Conservation (phyloP, 2,888 invertebrate genomes). For the Xestoiulus laeticollis region DNA sequence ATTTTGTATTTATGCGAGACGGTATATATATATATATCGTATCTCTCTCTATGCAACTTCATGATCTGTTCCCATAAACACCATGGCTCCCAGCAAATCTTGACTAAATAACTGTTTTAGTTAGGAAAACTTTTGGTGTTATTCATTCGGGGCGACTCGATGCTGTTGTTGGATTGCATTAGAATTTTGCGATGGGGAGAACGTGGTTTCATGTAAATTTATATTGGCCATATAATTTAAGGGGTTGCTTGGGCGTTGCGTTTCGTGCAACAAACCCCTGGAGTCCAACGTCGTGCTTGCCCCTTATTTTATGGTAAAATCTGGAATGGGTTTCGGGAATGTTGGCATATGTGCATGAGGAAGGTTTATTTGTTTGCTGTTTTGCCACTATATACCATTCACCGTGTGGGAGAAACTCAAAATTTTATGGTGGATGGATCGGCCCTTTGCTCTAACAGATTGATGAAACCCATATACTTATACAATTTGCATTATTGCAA, state of each 20-base stretch:
- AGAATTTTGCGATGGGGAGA: neutral
- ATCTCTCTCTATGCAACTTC: neutral
- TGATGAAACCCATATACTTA: neutral
- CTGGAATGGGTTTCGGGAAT: constrained; percentile 3
- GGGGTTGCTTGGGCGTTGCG: neutral
- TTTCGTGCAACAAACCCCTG: neutral
- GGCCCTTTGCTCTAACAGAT: neutral
- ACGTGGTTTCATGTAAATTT: neutral
- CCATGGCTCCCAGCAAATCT: constrained; percentile 17
- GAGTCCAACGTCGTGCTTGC: neutral
- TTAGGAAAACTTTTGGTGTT: constrained; percentile 13
- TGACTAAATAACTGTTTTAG: constrained; percentile 14
- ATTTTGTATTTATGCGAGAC: no score
- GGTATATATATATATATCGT: neutral
- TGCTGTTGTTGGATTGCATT: no score
- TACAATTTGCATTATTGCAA: neutral
- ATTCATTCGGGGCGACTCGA: neutral
- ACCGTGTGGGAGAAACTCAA: neutral
- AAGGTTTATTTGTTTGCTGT: constrained; percentile 5
- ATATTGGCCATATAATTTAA: constrained; percentile 15
- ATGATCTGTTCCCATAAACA: constrained; percentile 21
- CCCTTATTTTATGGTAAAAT: constrained; percentile 19
- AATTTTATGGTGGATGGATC: no score
- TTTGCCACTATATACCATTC: neutral
- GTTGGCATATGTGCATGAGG: neutral